phyloP scores from a whole-genome alignment of 2,797 vertebrate species.

The Enoplosus armatus region DNA sequence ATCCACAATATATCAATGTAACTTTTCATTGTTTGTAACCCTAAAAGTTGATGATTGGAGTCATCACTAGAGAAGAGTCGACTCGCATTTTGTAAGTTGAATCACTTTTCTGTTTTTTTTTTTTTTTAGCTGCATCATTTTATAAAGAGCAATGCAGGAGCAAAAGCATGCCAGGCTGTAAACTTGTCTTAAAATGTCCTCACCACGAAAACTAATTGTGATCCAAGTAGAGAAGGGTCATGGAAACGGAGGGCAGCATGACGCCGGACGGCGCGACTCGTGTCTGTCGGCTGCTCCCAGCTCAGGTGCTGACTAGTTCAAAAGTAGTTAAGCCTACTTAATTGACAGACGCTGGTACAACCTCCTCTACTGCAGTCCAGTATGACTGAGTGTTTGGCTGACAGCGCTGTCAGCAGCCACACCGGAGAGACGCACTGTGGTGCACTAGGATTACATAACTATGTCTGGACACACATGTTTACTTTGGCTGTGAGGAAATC shows the following conservation, averaged over 20 bases:
- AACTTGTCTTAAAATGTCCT: slow-evolving; percentile 7
- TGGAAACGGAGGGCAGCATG: not conserved
- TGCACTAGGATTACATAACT: not conserved
- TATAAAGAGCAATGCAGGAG: not conserved
- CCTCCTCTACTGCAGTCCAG: not conserved
- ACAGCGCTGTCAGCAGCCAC: slow-evolving; percentile 14
- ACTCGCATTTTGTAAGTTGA: not conserved
- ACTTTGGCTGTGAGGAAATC: not conserved
- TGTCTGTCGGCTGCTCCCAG: not conserved
- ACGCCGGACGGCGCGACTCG: not conserved
- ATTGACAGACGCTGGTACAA: not conserved
- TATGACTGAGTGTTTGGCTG: slow-evolving; percentile 11
- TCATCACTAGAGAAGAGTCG: not conserved
- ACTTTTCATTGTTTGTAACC: not conserved
- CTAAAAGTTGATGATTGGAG: not conserved
- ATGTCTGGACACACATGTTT: not conserved
- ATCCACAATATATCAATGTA: not conserved
- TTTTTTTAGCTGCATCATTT: not conserved
- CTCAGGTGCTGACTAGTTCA: not conserved
- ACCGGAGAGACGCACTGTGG: not conserved
- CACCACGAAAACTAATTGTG: not conserved
- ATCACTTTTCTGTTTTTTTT: not conserved
- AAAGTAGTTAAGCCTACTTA: not conserved
- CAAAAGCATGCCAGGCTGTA: not conserved
- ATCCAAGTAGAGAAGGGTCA: not conserved